These are phyloP conservation scores for Caretta caretta DNA, from an alignment of 2,113 vertebrate genomes.

Conservation along the genomic window DNA sequence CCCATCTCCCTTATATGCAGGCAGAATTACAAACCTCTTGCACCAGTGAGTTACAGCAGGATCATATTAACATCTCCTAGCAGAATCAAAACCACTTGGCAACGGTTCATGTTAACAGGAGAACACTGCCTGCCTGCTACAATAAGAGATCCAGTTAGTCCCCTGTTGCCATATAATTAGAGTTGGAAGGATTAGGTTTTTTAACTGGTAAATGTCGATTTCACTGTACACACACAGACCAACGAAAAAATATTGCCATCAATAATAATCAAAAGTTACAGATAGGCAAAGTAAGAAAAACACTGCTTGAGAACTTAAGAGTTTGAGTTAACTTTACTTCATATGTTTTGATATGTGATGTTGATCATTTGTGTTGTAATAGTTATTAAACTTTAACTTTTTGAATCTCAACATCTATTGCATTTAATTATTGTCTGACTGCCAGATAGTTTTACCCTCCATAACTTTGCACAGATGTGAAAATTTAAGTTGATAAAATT, in stretches of 20 bases:
- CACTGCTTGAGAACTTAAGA: neutral
- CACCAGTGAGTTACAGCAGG: neutral
- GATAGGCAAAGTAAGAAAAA: neutral
- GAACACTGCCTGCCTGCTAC: neutral
- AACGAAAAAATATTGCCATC: neutral
- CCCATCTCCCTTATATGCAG: neutral
- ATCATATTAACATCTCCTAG: neutral
- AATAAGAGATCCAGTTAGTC: neutral
- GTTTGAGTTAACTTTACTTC: neutral
- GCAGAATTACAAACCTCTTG: rapidly evolving
- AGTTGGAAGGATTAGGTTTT: neutral
- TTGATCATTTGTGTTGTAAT: neutral
- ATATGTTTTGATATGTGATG: neutral
- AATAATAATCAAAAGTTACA: neutral
- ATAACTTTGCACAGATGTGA: neutral
- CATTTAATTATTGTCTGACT: neutral
- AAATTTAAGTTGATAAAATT: neutral
- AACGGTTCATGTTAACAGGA: neutral
- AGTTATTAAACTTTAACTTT: neutral
- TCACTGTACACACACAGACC: neutral
- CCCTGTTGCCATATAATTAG: neutral
- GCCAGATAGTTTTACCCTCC: neutral
- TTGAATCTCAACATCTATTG: neutral
- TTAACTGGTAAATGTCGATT: neutral
- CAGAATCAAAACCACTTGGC: neutral